These are phyloP conservation scores for Jaculus jaculus DNA, from an alignment of 2,113 vertebrate genomes.

Conservation along the genomic window DNA sequence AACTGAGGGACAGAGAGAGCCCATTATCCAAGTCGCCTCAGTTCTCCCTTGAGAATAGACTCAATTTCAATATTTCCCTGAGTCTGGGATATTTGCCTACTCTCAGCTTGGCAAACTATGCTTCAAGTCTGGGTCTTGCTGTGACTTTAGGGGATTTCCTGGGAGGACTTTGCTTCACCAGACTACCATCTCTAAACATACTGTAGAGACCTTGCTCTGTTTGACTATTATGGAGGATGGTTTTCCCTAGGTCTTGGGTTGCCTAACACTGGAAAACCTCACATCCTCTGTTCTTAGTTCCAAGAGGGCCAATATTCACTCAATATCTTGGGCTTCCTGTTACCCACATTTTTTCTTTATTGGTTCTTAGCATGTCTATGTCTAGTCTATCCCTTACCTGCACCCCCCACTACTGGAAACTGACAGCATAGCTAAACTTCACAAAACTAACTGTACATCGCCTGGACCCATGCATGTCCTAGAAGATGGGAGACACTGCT, in stretches of 20 bases:
- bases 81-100: not conserved
- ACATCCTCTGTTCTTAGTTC: not conserved
- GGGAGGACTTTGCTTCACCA: not conserved
- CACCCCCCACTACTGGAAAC: not conserved
- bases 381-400: not conserved
- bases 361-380: not conserved
- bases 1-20: not conserved
- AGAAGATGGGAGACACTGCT: not conserved
- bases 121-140: not conserved
- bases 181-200: not conserved
- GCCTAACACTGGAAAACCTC: not conserved
- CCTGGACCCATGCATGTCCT: not conserved
- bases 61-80: accelerated
- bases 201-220: not conserved
- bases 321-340: not conserved
- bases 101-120: not conserved
- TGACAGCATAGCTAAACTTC: not conserved
- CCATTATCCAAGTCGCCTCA: not conserved
- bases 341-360: not conserved
- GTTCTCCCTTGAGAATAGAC: not conserved
- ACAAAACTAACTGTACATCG: not conserved
- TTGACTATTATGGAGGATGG: not conserved
- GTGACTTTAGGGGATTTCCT: not conserved
- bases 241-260: not conserved
- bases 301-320: not conserved